Conservation (phyloP, 2,797 vertebrate genomes). For the Chelmon rostratus region DNA sequence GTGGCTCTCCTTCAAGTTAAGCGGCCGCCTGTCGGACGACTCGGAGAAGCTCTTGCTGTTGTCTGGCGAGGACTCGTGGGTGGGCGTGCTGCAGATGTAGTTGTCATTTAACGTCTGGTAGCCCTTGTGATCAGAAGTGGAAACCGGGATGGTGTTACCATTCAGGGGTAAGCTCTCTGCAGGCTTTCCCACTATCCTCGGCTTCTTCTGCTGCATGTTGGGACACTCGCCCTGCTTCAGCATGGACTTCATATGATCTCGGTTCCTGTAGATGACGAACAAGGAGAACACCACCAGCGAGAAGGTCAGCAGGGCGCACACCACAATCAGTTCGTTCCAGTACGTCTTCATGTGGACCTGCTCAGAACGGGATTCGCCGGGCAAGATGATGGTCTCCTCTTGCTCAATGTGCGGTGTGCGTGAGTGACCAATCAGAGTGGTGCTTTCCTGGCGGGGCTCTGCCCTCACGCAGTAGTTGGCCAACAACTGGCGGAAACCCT, state of each 20-base stretch:
- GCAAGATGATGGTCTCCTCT: conserved; percentile 73
- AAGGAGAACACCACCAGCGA: conserved; percentile 85
- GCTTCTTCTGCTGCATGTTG: conserved; percentile 88
- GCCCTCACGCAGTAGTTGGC: conserved; percentile 90
- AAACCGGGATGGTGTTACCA: conserved; percentile 87
- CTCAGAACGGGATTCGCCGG: conserved; percentile 66
- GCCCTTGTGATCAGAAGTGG: conserved; percentile 93
- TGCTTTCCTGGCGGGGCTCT: conserved; percentile 66
- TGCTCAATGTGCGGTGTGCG: conserved; percentile 71
- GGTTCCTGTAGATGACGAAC: conserved; percentile 90
- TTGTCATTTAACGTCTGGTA: conserved; percentile 97
- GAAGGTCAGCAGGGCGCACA: conserved; percentile 86
- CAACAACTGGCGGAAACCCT: conserved; percentile 90
- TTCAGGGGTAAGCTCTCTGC: conserved; percentile 92
- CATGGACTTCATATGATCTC: conserved; percentile 90
- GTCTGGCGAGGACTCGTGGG: conserved; percentile 88
- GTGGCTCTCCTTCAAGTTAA: conserved; percentile 91
- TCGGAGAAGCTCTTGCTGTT: conserved; percentile 90
- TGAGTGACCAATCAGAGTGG: conserved; percentile 72
- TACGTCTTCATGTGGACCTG: conserved; percentile 87
- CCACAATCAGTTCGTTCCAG: conserved; percentile 93
- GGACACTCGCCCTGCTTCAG: conserved; percentile 89
- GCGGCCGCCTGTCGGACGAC: conserved; percentile 91
- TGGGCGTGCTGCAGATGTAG: conserved; percentile 90
- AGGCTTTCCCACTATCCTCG: conserved; percentile 83